Percentiles rank a stretch among this genome's conserved stretches.
phyloP scores from a whole-genome alignment of 1,140 invertebrate species.

The Papilio aristodemus region DNA sequence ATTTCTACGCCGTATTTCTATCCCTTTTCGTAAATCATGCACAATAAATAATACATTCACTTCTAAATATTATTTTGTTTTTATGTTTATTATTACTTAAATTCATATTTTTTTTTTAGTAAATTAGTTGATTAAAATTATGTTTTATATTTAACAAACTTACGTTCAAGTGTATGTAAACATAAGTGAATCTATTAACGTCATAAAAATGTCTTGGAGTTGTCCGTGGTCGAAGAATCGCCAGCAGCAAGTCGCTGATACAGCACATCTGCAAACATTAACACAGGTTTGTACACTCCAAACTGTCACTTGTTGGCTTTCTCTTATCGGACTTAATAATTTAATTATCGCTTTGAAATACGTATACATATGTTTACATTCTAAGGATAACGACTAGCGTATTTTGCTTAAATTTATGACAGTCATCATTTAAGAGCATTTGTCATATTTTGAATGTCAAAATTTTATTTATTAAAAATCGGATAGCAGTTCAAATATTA shows the following conservation, averaged over 20 bases:
- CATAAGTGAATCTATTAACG: conserved; percentile 18
- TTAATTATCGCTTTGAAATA: too few relatives aligned
- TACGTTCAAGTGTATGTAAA: conserved; percentile 4
- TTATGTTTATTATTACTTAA: neutral
- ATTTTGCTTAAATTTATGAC: too few relatives aligned
- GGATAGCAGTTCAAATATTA: too few relatives aligned
- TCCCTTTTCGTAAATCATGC: neutral
- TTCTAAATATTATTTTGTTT: neutral
- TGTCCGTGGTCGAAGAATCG: conserved; percentile 71
- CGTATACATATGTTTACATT: too few relatives aligned
- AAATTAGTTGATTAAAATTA: neutral
- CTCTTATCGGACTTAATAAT: too few relatives aligned
- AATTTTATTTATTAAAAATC: too few relatives aligned
- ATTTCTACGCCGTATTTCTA: conserved; percentile 16
- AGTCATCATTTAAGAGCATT: too few relatives aligned
- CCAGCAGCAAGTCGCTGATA: conserved; percentile 54
- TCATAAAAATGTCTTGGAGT: conserved; percentile 65
- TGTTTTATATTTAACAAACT: conserved; percentile 5
- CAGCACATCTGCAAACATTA: conserved; percentile 45
- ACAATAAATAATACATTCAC: conserved; percentile 20
- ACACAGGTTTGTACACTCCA: conserved; percentile 49
- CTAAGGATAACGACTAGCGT: too few relatives aligned
- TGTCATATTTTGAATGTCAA: too few relatives aligned
- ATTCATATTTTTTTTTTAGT: neutral
- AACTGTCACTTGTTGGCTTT: too few relatives aligned